Percentiles rank a stretch among this genome's conserved stretches.
phyloP scores from a whole-genome alignment of 2,888 invertebrate genomes.

The Notodonta dromedarius region DNA sequence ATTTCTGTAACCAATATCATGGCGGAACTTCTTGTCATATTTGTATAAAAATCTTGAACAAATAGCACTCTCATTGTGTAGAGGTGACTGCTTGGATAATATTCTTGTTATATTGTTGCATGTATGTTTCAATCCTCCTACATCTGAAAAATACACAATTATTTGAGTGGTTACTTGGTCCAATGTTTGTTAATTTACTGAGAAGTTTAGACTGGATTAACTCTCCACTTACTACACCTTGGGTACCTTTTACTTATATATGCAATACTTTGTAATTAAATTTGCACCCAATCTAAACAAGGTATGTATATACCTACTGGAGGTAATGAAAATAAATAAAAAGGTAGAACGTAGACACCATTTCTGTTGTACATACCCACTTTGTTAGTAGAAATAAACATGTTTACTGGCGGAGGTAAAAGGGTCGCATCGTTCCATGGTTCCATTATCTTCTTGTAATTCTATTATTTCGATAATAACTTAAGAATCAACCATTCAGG shows the following conservation, averaged over 20 bases:
- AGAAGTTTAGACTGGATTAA: too few species aligned
- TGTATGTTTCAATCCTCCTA: conserved; percentile 48
- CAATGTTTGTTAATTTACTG: too few species aligned
- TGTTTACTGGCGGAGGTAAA: conserved; percentile 68
- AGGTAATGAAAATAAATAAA: too few species aligned
- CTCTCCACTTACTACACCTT: too few species aligned
- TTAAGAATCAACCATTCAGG: too few species aligned
- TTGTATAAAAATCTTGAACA: conserved; percentile 84
- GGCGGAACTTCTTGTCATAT: conserved; percentile 84
- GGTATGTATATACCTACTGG: too few species aligned
- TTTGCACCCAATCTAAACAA: too few species aligned
- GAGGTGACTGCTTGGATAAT: conserved; percentile 71
- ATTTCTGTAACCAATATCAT: conserved; percentile 82
- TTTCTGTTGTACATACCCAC: conserved; percentile 47
- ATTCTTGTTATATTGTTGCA: conserved; percentile 58
- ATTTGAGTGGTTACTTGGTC: too few species aligned
- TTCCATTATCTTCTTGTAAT: conserved; percentile 49
- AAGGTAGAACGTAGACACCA: too few species aligned
- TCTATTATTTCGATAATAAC: too few species aligned
- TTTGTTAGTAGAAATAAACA: conserved; percentile 43
- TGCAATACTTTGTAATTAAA: too few species aligned
- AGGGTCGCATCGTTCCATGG: conserved; percentile 68
- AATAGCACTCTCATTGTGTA: conserved; percentile 82
- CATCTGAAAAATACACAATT: conserved; percentile 54
- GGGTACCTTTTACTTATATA: too few species aligned